phyloP scores from a whole-genome alignment of 2,797 vertebrate species.

The Dallia pectoralis region DNA sequence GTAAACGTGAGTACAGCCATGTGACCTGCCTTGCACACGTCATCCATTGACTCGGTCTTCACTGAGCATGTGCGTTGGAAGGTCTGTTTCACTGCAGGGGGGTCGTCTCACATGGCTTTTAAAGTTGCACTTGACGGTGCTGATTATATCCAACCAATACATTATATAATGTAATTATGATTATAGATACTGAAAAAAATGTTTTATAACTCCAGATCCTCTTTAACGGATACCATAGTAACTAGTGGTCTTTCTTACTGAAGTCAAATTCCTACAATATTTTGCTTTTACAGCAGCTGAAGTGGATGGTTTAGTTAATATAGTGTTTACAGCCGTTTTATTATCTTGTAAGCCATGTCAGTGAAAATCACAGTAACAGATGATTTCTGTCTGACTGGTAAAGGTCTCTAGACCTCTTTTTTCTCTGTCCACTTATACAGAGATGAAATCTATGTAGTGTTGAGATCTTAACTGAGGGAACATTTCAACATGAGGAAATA shows the following conservation, averaged over 20 bases:
- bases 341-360: slow-evolving; percentile 25
- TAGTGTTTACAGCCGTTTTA: slow-evolving; percentile 5
- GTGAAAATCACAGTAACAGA: slow-evolving; percentile 18
- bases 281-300: background rate
- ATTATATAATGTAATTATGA: background rate
- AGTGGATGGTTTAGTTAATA: slow-evolving; percentile 17
- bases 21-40: slow-evolving; percentile 51
- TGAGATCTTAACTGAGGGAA: background rate
- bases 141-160: background rate
- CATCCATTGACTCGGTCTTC: slow-evolving; percentile 51
- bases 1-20: slow-evolving; percentile 45
- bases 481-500: background rate
- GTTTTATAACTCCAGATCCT: background rate
- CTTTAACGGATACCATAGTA: background rate
- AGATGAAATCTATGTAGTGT: background rate
- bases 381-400: slow-evolving; percentile 10
- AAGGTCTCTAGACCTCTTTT: background rate
- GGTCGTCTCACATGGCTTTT: background rate
- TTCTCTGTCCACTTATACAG: slow-evolving; percentile 3
- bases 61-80: slow-evolving; percentile 43
- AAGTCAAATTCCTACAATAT: background rate
- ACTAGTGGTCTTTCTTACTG: background rate
- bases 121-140: background rate
- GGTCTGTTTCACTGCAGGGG: slow-evolving; percentile 14
- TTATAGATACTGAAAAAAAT: background rate